Base-by-base conservation (phyloP, 2,113 vertebrate genomes). In the Pangasianodon hypophthalmus region DNA sequence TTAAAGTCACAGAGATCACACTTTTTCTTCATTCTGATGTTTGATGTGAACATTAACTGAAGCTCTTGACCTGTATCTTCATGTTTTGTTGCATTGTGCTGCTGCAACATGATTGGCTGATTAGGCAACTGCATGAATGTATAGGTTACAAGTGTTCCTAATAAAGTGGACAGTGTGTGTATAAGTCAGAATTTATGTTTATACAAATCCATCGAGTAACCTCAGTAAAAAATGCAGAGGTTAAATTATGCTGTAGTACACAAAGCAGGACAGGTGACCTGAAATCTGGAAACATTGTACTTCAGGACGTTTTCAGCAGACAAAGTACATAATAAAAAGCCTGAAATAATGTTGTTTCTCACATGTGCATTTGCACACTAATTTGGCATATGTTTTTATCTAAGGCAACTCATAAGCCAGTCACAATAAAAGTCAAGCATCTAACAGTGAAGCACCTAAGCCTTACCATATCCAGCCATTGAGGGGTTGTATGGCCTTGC, bases 401-500 rank as follows among this genome's bases (percentile, higher is more conserved):
- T 18, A 41, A 73, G 69, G 37, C 1, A 79, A 29, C 24, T 48
- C 24, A 29, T 82, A 82, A 56, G 1, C 18, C 52, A 56, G 18
- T 83, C n/a, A 83, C 14, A 56, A 41, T 2, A 54, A 48, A 81
- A 32, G 6, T 52, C 13, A 85, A 41, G 24, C 32, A 56, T 60
- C 24, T 4, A 69, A 4, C 14, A 50, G 14, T 85, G n/a, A 37
- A 86, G 29, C 2, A 24, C 8, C 16, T 37, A 26, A 82, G 18
- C 18, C 96, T 97, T 97, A 99, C 98, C 98, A 79, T 98, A 99
- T 95, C 98, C 98, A 85, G 97, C 96, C 97, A 99, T 96, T 71
- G 98, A 97, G 48, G 96, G 96, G 77, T 97, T 98, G 86, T 96
- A 96, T 0, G 95, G 96, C 14, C 96, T 96, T 41, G 96, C 96